Base-by-base conservation (phyloP, 1,140 invertebrate genomes). In the Aphaenogaster ashmeadi region DNA sequence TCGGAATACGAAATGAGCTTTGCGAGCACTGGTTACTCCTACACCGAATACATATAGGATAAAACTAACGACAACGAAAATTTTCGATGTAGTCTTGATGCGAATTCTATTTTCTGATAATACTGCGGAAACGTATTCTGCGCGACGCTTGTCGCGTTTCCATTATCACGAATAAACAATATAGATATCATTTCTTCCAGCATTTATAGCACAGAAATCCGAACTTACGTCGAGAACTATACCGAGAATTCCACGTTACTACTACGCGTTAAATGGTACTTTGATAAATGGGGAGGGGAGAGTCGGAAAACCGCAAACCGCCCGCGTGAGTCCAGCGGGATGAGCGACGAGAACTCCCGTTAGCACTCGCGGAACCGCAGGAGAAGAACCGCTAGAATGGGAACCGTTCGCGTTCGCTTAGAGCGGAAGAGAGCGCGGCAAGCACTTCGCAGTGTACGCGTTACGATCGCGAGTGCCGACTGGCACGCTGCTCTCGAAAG, bases 401-500 rank as follows among this genome's bases (percentile, higher is more conserved):
- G 52, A n/a, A 33, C 21, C 9, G 56, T 27, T 33, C 69, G 52
- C 18, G 47, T 33, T 13, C 47, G 36, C 5, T 21, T 4, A 13
- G 6, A 66, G 41, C 18, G 44, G 44, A 79, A 66, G 27, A 52
- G 27, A 27, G 11, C 71, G 18, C 33, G 71, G 18, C 18, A 52
- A 33, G 27, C 27, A 18, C 15, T 74, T n/a, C 41, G 13, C 41
- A 27, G 9, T 47, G 58, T 18, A 44, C 54, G 38, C 74, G 36
- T 33, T 27, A 18, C 54, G 75, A 41, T 62, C 58, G 27, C 77
- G 38, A 41, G 11, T 41, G 41, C 11, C 58, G 58, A 64, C 77
- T 79, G 58, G 77, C 77, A 47, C 27, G 56, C 27, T 8, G 41
- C 56, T 78, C 58, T 78, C 75, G 58, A 64, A 78, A 78, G 75